Evolutionary conservation across 2,888 invertebrate genomes (phyloP).

Genomic region (Cotesia congregata): DNA sequence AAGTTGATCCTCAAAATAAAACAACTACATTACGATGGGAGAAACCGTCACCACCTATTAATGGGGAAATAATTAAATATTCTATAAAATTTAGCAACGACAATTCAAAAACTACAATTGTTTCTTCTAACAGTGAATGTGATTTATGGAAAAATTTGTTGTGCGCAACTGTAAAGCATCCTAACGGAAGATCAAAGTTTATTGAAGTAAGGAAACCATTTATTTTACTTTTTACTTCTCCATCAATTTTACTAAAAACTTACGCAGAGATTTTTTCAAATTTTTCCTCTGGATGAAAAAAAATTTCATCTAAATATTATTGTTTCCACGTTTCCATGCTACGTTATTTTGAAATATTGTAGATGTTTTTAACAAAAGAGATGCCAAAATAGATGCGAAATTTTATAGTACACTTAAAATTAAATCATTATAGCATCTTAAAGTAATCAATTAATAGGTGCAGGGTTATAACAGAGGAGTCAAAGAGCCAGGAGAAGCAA

Average conservation of each 20-base stretch:
- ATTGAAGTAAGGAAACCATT: neutral
- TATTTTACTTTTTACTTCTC: no score
- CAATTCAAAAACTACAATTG: neutral
- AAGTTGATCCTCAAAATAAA: constrained; percentile 42
- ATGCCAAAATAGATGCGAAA: no score
- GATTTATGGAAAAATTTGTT: constrained; percentile 46
- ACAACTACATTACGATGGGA: constrained; percentile 51
- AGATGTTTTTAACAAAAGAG: no score
- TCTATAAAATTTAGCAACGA: neutral
- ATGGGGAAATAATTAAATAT: constrained; percentile 54
- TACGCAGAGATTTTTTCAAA: neutral
- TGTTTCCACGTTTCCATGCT: no score
- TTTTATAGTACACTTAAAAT: neutral
- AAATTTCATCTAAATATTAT: no score
- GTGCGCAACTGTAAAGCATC: constrained; percentile 39
- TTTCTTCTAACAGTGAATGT: constrained; percentile 37
- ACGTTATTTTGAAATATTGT: no score
- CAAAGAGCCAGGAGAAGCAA: constrained; percentile 9
- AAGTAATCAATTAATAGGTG: constrained; percentile 45
- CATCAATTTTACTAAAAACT: neutral
- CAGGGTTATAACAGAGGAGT: constrained; percentile 50
- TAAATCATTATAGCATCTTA: neutral
- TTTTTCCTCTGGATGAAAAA: no score
- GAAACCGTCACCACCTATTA: constrained; percentile 47
- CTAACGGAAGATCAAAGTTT: neutral